Base-by-base conservation (phyloP, 2,888 invertebrate genomes). In the Drosophila meridiana region DNA sequence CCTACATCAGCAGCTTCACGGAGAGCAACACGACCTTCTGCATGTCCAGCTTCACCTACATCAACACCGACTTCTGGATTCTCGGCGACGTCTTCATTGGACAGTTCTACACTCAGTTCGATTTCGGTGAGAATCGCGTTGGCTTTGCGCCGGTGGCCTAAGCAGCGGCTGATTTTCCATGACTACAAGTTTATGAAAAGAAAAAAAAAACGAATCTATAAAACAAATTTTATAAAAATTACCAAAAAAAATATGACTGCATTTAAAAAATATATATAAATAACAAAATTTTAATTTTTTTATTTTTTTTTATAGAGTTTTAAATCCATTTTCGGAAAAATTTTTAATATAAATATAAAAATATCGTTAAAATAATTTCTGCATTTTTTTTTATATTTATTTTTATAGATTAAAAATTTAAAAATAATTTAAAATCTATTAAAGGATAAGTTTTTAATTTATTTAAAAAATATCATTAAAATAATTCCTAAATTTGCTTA, bases 21-120 rank as follows among this genome's bases (percentile, higher is more conserved):
- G 77, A 82, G 2, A 47, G 95, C 92, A 94, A 96, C 89, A 94
- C 96, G 40, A 57, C 53, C 38, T 69, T 28, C 67, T 99, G 99
- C 91, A 94, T 99, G 87, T 97, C 97, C 86, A 99, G 98, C 67
- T 99, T 99, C 94, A 97, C 59, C 95, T 98, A 65, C 3, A 91
- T 98, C 98, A 94, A 96, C 97, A 83, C 80, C 4, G 75, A 80
- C 14, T 94, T 99, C 87, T 99, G 99, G 99, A 99, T 99, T 93
- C 94, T 99, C 75, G 99, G 99, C 71, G 99, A 99, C 94, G 97
- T 98, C 78, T 99, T 99, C 94, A 97, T 99, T 92, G 98, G 98
- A 59, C 96, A 95, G 91, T 99, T 95, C 94, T 99, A 99, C 94
- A 97, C 99, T 0, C 97, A 98, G 94, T 99, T 99, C 93, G 98